Conservation (phyloP, 2,888 invertebrate genomes). For the Apodemia zela region DNA sequence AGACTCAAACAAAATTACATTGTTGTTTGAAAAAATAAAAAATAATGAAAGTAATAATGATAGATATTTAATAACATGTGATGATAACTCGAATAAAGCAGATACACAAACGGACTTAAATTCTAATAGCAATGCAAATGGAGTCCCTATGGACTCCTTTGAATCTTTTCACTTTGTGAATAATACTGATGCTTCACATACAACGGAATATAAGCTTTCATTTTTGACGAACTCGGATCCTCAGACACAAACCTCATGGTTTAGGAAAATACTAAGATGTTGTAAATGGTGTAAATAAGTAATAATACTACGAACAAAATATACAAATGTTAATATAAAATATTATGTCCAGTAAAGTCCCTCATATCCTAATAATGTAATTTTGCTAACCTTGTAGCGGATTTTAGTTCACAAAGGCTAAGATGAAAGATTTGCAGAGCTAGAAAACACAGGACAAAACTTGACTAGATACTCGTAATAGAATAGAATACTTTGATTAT, state of each 20-base stretch:
- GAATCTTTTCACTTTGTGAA: neutral
- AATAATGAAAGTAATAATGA: neutral
- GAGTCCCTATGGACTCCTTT: neutral
- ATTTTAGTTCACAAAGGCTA: too few relatives aligned
- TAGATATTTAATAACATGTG: neutral
- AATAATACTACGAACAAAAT: neutral
- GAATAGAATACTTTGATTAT: too few relatives aligned
- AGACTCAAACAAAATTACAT: neutral
- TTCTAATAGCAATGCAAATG: neutral
- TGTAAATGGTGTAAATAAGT: conserved; percentile 30
- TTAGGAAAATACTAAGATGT: conserved; percentile 44
- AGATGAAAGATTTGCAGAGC: too few relatives aligned
- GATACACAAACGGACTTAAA: neutral
- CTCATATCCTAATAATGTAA: too few relatives aligned
- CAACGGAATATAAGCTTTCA: conserved; percentile 13
- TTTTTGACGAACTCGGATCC: conserved; percentile 6
- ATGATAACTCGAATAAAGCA: neutral
- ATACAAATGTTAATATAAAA: too few relatives aligned
- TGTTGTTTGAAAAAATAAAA: neutral
- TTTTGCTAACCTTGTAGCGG: too few relatives aligned
- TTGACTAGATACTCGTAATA: too few relatives aligned
- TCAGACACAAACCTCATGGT: conserved; percentile 42
- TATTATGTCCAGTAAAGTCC: too few relatives aligned
- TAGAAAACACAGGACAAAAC: too few relatives aligned
- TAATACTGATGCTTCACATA: neutral